phyloP scores from a whole-genome alignment of 1,140 invertebrate genomes.

The Brachystomella parvula region DNA sequence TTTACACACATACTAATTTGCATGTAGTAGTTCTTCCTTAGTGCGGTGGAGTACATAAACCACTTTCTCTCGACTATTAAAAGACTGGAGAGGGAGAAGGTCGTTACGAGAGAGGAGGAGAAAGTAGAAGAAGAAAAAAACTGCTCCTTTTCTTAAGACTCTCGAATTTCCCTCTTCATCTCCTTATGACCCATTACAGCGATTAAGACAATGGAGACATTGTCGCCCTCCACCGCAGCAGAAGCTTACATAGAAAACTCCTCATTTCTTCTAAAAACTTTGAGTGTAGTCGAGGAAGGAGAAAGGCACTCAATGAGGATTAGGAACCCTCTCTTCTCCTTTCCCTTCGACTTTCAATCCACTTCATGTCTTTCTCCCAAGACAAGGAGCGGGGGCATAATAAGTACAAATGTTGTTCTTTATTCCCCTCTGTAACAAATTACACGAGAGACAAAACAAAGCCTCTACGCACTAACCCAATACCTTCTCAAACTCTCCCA shows the following conservation, averaged over 20 bases:
- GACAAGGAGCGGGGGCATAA: slow-evolving; percentile 9
- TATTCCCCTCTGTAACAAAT: background rate
- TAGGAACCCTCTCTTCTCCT: slow-evolving; percentile 9
- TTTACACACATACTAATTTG: slow-evolving; percentile 37
- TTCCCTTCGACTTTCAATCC: slow-evolving; percentile 20
- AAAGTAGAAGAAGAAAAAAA: background rate
- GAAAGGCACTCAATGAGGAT: slow-evolving; percentile 20
- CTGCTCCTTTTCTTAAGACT: background rate
- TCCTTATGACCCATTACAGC: slow-evolving; percentile 36
- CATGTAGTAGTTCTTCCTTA: slow-evolving; percentile 29
- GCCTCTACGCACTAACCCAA: no score
- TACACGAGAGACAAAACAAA: background rate
- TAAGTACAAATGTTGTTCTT: slow-evolving; percentile 10
- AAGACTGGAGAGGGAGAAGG: slow-evolving; percentile 21
- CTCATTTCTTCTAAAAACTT: background rate
- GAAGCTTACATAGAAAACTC: background rate
- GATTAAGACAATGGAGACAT: slow-evolving; percentile 29
- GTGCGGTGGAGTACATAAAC: slow-evolving; percentile 23
- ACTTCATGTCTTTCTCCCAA: slow-evolving; percentile 18
- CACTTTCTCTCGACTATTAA: slow-evolving; percentile 8
- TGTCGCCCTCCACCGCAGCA: slow-evolving; percentile 2
- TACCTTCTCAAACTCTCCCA: no score
- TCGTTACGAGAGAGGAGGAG: slow-evolving; percentile 16
- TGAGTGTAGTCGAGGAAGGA: background rate
- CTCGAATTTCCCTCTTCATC: slow-evolving; percentile 25